Conservation (phyloP, 2,797 vertebrate species). For the Cyclura pinguis region DNA sequence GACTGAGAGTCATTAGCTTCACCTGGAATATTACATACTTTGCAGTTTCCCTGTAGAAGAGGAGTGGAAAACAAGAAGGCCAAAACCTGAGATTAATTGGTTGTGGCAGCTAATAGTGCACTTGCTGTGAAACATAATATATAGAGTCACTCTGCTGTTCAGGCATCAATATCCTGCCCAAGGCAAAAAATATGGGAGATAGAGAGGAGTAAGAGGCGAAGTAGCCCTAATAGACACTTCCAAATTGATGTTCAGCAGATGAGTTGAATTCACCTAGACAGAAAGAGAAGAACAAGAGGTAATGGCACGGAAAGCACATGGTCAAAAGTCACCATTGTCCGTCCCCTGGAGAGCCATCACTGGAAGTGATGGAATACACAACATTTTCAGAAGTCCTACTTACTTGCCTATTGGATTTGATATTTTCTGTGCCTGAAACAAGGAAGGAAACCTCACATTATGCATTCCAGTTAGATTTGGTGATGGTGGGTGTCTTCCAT, state of each 20-base stretch:
- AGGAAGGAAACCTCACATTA: background rate
- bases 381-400: background rate
- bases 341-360: background rate
- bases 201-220: background rate
- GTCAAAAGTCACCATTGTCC: background rate
- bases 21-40: background rate
- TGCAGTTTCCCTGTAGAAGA: background rate
- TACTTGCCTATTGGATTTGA: background rate
- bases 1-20: background rate
- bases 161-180: background rate
- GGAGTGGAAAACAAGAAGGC: background rate
- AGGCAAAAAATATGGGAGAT: background rate
- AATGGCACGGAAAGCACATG: background rate
- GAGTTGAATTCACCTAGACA: background rate
- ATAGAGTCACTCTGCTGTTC: background rate
- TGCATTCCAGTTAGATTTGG: background rate
- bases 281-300: background rate
- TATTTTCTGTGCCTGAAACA: background rate
- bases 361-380: background rate
- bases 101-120: background rate
- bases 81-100: background rate
- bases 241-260: background rate
- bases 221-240: background rate
- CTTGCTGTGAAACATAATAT: background rate
- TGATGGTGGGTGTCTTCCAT: too few species aligned